Conservation (phyloP, 1,140 invertebrate genomes). For the Drosophila navojoa region DNA sequence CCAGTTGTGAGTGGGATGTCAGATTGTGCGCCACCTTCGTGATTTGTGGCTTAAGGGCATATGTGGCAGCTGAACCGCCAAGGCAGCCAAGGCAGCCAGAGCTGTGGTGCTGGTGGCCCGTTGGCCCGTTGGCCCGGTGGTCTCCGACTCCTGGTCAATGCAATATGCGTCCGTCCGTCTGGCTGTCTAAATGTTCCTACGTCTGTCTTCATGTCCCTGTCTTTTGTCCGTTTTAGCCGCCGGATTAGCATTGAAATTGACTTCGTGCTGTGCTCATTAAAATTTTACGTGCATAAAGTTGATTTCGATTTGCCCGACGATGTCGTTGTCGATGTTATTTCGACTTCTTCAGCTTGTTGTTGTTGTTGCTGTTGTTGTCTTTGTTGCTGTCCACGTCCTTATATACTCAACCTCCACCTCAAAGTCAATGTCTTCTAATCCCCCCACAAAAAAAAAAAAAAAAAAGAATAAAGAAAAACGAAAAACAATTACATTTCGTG, state of each 20-base stretch:
- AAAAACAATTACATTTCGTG: slow-evolving; percentile 53
- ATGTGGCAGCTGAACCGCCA: slow-evolving; percentile 49
- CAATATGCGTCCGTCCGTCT: slow-evolving; percentile 21
- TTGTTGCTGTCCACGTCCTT: slow-evolving; percentile 49
- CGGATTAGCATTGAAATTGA: slow-evolving; percentile 83
- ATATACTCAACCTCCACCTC: slow-evolving; percentile 33
- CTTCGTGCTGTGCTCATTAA: slow-evolving; percentile 82
- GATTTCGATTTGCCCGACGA: slow-evolving; percentile 72
- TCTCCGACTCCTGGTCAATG: slow-evolving; percentile 66
- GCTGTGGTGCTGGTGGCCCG: slow-evolving; percentile 1
- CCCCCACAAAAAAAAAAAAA: neutral
- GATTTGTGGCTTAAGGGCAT: slow-evolving; percentile 77
- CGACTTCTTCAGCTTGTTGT: slow-evolving; percentile 6
- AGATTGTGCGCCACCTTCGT: slow-evolving; percentile 75
- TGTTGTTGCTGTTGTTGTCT: slow-evolving; percentile 38
- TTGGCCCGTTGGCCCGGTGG: slow-evolving; percentile 45
- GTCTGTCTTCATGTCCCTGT: slow-evolving; percentile 8
- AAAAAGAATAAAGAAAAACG: too few relatives aligned
- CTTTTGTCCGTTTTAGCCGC: slow-evolving; percentile 51
- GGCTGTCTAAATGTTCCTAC: neutral
- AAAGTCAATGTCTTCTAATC: slow-evolving; percentile 28
- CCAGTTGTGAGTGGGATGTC: slow-evolving; percentile 70
- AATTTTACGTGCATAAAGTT: slow-evolving; percentile 82
- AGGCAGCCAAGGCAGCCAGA: neutral
- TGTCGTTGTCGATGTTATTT: slow-evolving; percentile 16